Conservation (phyloP, 2,888 invertebrate species). For the Cephus nigrinus region DNA sequence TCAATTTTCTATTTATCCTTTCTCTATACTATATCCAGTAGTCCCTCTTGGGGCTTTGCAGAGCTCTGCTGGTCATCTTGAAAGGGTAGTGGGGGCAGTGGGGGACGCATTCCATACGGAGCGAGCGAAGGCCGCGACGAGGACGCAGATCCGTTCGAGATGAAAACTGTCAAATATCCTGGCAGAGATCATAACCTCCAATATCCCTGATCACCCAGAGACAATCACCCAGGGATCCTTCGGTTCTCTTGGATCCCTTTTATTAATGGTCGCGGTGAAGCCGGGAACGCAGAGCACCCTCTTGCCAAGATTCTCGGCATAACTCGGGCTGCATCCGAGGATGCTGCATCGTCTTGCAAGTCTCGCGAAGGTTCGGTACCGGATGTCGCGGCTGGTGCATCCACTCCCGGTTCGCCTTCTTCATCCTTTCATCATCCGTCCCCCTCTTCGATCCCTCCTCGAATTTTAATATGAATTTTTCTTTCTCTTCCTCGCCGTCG, state of each 20-base stretch:
- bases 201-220: conserved; percentile 27
- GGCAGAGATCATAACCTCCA: conserved; percentile 38
- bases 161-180: conserved; percentile 8
- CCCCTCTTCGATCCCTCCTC: no score
- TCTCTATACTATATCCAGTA: background rate
- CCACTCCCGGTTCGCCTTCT: conserved; percentile 21
- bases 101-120: background rate
- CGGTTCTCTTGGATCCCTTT: no score
- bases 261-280: no score
- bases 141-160: conserved; percentile 13
- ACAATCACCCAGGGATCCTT: background rate
- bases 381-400: conserved; percentile 45
- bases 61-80: no score
- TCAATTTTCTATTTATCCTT: conserved; percentile 9
- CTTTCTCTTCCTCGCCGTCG: no score
- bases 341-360: conserved; percentile 38
- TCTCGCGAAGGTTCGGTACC: conserved; percentile 28
- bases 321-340: conserved; percentile 11
- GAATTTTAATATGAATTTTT: no score
- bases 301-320: no score
- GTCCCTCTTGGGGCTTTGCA: background rate
- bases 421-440: no score
- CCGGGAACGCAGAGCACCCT: no score
- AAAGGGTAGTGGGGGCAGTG: no score
- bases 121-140: conserved; percentile 11